A percentile compares a stretch with the other conserved stretches of the same genome.
Evolutionary conservation across 1,140 invertebrate genomes (phyloP).

Genomic region (Neelides sp.): DNA sequence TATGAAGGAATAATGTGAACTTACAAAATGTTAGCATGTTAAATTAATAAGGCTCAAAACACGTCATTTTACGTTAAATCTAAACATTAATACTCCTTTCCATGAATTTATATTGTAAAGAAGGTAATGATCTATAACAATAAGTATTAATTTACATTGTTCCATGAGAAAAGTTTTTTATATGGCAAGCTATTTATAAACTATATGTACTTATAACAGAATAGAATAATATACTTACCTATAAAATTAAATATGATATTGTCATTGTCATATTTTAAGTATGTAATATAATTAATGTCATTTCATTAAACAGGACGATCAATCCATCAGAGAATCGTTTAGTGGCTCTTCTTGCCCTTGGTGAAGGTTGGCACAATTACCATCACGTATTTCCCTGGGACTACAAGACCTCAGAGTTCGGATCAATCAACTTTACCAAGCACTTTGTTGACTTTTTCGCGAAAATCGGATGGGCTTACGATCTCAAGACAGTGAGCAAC

Average conservation of each 20-base stretch:
- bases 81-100: no score
- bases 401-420: conserved; percentile 62
- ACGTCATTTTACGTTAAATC: no score
- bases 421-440: conserved; percentile 63
- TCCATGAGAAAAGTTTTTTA: no score
- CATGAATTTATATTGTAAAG: no score
- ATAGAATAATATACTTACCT: conserved; percentile 1
- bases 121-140: no score
- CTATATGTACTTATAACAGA: no score
- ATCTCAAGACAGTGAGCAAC: conserved; percentile 50
- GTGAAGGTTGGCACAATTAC: conserved; percentile 81
- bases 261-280: conserved; percentile 4
- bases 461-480: conserved; percentile 58
- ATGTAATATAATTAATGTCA: neutral
- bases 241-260: neutral
- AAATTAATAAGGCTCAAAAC: no score
- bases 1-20: no score
- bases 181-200: no score
- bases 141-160: no score
- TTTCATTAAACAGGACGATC: conserved; percentile 40
- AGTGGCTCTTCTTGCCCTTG: conserved; percentile 44
- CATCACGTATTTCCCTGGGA: conserved; percentile 87
- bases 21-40: no score
- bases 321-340: conserved; percentile 48
- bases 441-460: conserved; percentile 67